Evolutionary conservation across 2,888 invertebrate species (phyloP), one percentile per base, ranked within the genome.

Genomic region (Cheilosia impressa): DNA sequence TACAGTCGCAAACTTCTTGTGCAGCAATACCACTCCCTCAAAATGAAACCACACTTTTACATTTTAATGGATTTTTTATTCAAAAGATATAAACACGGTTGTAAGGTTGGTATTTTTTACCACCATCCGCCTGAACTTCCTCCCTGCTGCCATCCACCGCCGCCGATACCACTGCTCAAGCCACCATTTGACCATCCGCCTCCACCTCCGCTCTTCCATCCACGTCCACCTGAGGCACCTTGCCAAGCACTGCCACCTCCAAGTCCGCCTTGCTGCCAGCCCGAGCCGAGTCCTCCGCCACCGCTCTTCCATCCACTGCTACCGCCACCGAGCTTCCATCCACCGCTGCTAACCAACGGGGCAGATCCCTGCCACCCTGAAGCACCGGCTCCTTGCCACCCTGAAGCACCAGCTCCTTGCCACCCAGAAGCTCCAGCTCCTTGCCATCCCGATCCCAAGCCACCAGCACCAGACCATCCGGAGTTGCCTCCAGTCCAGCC

Each of bases 201-300:
- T 22, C 58, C 77, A 15, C 66, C 82, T 9, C 72, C 78, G 22
- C 68, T 57, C 55, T 65, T 50, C 78, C 78, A 72, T 13, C 53
- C 68, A 34, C 53, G 47, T 45, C 69, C 81, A 22, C 50, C 57
- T 2, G 65, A 62, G 0, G 34, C 34, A 50, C 73, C 22, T 50
- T 68, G 73, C 80, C 82, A 87, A 27, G 78, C 85, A 45, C 87
- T 79, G 17, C 87, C 88, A 22, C 87, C 88, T 15, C 85, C 85
- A 50, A 87, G 85, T 53, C 88, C 80, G 7, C 82, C 82, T 55
- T 66, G 69, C 73, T 66, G 69, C 73, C 87, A 78, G 38, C 82
- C 76, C 0, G 62, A 62, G 41, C 75, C 78, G 27, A 88, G 65
- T 87, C 87, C 65, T 13, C 87, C 77, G 68, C 75, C 63, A 87